Evolutionary conservation across 23 tunicate species (phyloP).

Genomic region (Pegea sp.): DNA sequence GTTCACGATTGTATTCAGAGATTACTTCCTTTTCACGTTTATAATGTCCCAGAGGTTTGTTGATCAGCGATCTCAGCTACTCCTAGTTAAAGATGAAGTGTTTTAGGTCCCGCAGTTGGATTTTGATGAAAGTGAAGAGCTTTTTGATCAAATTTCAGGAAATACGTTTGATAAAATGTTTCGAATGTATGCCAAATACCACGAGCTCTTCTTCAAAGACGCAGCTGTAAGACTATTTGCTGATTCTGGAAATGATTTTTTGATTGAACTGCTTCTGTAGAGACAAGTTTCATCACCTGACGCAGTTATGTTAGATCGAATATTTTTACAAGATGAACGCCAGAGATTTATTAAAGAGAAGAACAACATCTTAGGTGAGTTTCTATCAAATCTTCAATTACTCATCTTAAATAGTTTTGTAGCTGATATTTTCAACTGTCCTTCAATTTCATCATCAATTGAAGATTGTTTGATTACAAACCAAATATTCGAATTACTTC

Average conservation of each 20-base stretch:
- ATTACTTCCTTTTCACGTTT: slow-evolving; percentile 53
- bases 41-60: slow-evolving; percentile 50
- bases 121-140: slow-evolving; percentile 44
- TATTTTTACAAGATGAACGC: slow-evolving; percentile 49
- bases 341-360: slow-evolving; percentile 25
- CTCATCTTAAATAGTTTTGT: too few species aligned
- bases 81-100: neutral
- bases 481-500: too few species aligned
- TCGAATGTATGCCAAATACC: slow-evolving; percentile 36
- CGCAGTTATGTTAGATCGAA: slow-evolving; percentile 50
- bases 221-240: slow-evolving; percentile 17
- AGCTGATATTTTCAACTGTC: too few species aligned
- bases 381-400: too few species aligned
- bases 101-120: slow-evolving; percentile 11
- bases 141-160: slow-evolving; percentile 32
- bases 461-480: too few species aligned
- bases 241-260: neutral
- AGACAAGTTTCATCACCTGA: slow-evolving; percentile 54
- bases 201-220: slow-evolving; percentile 35
- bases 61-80: neutral
- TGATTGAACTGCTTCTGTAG: slow-evolving; percentile 5
- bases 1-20: slow-evolving; percentile 31
- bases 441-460: too few species aligned
- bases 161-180: slow-evolving; percentile 2
- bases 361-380: slow-evolving; percentile 25